Percentiles rank a stretch among this genome's conserved stretches.
These are phyloP conservation scores for Passer montanus DNA, from an alignment of 2,113 vertebrate genomes.

Conservation along the genomic window DNA sequence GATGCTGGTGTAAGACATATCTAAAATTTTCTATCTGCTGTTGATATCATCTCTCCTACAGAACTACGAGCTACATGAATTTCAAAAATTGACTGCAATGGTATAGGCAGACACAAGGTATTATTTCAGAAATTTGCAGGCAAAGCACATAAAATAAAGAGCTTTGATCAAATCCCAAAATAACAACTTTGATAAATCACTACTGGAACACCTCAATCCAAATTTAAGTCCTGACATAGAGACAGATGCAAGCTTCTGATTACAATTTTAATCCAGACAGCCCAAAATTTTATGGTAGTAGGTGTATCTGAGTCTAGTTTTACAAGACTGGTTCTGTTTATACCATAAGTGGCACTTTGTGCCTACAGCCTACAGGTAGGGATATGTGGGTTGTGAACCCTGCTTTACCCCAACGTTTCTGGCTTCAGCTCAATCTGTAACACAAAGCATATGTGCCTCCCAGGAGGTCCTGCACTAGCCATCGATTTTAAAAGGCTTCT, in stretches of 20 bases:
- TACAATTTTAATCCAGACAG: background rate
- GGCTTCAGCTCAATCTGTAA: background rate
- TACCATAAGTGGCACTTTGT: background rate
- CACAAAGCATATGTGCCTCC: constrained; percentile 4
- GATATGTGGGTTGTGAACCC: background rate
- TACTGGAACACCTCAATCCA: background rate
- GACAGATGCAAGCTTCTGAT: background rate
- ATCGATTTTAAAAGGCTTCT: background rate
- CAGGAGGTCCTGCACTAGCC: background rate
- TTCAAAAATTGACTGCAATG: background rate
- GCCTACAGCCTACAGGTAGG: background rate
- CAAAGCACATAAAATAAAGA: background rate
- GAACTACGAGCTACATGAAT: background rate
- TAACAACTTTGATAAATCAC: background rate
- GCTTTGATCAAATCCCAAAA: background rate
- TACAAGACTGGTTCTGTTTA: background rate
- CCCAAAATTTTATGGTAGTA: background rate
- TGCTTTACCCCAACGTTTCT: background rate
- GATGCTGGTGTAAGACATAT: background rate
- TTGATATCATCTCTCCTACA: background rate
- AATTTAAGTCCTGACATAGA: background rate
- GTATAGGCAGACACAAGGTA: background rate
- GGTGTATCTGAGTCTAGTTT: background rate
- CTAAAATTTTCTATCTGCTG: background rate
- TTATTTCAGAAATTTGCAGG: background rate